Percentiles rank a stretch among this genome's conserved stretches.
These are phyloP conservation scores for Babylonia areolata DNA, from an alignment of 1,140 invertebrate species.

Conservation along the genomic window DNA sequence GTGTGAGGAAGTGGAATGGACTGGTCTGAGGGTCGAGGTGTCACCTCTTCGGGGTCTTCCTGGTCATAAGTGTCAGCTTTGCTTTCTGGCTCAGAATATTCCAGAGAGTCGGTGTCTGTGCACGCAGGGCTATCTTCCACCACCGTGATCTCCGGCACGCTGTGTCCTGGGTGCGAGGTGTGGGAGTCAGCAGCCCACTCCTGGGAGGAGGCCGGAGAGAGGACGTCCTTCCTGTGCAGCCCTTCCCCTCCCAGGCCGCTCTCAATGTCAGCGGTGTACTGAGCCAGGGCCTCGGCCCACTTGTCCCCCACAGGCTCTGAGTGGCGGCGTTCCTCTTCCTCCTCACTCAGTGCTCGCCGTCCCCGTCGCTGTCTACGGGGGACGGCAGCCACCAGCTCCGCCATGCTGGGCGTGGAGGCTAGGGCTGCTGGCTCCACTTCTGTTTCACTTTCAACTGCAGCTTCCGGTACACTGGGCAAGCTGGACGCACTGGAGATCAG, in stretches of 20 bases:
- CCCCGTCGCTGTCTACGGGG: constrained; percentile 45
- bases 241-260: constrained; percentile 11
- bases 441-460: constrained; percentile 59
- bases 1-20: not conserved
- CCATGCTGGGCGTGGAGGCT: constrained; percentile 37
- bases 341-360: not conserved
- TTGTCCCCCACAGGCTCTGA: constrained; percentile 60
- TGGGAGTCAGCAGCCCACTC: not conserved
- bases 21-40: not conserved
- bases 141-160: not conserved
- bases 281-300: constrained; percentile 49
- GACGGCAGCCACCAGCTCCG: constrained; percentile 43
- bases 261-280: constrained; percentile 43
- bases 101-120: not conserved
- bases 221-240: not conserved
- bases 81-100: not conserved
- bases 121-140: not conserved
- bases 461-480: constrained; percentile 71
- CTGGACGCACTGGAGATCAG: constrained; percentile 63
- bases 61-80: not conserved
- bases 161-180: not conserved
- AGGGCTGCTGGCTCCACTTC: not conserved
- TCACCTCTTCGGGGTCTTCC: not conserved
- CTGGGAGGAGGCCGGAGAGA: not conserved
- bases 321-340: constrained; percentile 53